phyloP scores from a whole-genome alignment of 2,113 vertebrate genomes.

The Pollimyrus isidori region DNA sequence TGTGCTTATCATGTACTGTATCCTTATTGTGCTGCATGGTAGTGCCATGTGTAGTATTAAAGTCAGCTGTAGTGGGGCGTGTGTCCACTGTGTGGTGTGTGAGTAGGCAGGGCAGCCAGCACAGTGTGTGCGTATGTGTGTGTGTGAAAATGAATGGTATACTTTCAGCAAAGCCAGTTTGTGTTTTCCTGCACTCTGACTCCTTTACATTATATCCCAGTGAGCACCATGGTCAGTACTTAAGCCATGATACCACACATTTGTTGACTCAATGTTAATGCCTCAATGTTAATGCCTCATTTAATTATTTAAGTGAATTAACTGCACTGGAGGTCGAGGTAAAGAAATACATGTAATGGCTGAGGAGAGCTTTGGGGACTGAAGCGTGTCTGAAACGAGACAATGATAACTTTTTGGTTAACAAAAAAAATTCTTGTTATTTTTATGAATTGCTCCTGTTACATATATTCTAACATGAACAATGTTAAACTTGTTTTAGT shows the following conservation, averaged over 20 bases:
- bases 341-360: not conserved
- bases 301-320: not conserved
- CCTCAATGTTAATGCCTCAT: not conserved
- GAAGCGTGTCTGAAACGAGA: not conserved
- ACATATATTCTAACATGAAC: no score
- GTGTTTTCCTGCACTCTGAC: not conserved
- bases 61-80: not conserved
- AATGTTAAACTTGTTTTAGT: no score
- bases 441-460: no score
- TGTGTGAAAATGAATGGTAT: not conserved
- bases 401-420: no score
- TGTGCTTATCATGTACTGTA: not conserved
- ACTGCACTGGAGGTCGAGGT: not conserved
- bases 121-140: not conserved
- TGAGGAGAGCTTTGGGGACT: not conserved
- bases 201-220: not conserved
- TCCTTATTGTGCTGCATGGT: no score
- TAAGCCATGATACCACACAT: not conserved
- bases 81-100: not conserved
- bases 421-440: no score
- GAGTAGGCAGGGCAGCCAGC: not conserved
- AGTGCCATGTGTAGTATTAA: not conserved
- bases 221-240: not conserved
- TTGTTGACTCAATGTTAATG: not conserved
- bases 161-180: not conserved